phyloP scores from a whole-genome alignment of 2,888 invertebrate species.

The Caradrina kadenii region DNA sequence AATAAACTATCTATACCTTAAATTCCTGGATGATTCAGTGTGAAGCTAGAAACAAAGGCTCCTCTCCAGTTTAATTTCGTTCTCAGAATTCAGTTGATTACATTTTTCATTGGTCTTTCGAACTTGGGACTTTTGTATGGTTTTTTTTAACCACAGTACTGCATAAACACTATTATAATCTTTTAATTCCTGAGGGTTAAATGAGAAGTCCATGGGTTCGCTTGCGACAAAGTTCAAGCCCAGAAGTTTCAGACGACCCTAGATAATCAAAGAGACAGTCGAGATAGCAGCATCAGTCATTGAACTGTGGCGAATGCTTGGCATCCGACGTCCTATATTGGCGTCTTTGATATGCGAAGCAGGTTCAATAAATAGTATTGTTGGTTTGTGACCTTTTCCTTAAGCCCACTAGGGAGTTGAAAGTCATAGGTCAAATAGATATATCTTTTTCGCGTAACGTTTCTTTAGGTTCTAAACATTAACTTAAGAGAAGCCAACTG shows the following conservation, averaged over 20 bases:
- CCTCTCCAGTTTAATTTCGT: neutral
- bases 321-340: constrained; percentile 38
- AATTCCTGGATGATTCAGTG: constrained; percentile 10
- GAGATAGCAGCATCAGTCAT: constrained; percentile 45
- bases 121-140: no score
- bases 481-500: neutral
- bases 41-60: no score
- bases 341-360: constrained; percentile 40
- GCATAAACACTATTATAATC: no score
- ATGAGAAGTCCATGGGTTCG: no score
- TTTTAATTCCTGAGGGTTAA: no score
- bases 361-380: constrained; percentile 50
- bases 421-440: constrained; percentile 10
- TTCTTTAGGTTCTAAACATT: neutral
- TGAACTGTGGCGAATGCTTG: constrained; percentile 54
- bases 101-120: neutral
- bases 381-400: constrained; percentile 38
- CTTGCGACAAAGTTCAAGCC: neutral
- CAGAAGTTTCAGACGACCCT: neutral
- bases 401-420: neutral
- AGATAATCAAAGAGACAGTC: neutral
- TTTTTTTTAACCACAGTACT: neutral
- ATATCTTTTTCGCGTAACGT: neutral
- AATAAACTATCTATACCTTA: neutral
- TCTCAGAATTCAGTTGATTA: neutral